Percentiles rank a stretch among this genome's conserved stretches.
Evolutionary conservation across 2,888 invertebrate species (phyloP).

Genomic region (Callyntrura guangdongensis): DNA sequence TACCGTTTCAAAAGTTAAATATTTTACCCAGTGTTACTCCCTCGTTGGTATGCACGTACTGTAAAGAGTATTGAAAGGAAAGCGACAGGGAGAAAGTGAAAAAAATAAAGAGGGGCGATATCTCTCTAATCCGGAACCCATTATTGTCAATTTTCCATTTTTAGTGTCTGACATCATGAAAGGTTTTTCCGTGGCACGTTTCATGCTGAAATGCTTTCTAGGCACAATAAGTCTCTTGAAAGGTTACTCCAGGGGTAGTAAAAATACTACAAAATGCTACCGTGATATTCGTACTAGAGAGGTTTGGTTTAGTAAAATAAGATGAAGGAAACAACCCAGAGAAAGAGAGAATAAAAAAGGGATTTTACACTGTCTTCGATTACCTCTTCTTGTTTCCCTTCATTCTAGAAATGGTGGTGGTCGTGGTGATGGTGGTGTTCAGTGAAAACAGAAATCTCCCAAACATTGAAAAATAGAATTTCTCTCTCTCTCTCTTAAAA

Average conservation of each 20-base stretch:
- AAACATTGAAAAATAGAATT: constrained; percentile 59
- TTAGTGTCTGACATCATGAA: constrained; percentile 77
- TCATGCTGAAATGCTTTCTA: constrained; percentile 75
- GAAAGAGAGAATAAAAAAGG: constrained; percentile 9
- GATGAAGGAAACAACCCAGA: constrained; percentile 11
- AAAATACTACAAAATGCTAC: constrained; percentile 58
- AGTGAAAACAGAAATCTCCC: constrained; percentile 29
- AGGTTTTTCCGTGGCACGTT: constrained; percentile 70
- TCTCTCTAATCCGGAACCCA: constrained; percentile 78
- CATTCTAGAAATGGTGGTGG: constrained; percentile 32
- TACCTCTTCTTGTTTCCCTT: constrained; percentile 63
- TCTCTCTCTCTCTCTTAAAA: constrained; percentile 5
- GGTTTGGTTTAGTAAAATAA: constrained; percentile 34
- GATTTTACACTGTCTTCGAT: constrained; percentile 53
- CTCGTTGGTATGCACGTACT: constrained; percentile 55
- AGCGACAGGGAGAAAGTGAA: constrained; percentile 54
- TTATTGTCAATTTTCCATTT: constrained; percentile 79
- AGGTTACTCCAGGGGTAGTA: constrained; percentile 76
- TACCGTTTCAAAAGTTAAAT: not conserved
- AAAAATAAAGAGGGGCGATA: constrained; percentile 63
- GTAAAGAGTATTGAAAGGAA: constrained; percentile 38
- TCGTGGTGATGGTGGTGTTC: constrained; percentile 15
- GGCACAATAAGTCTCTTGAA: constrained; percentile 77
- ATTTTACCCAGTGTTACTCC: not conserved
- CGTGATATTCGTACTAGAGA: not conserved